Evolutionary conservation across 2,888 invertebrate genomes (phyloP), one percentile per base, ranked within the genome.

Genomic region (Trichogramma evanescens): DNA sequence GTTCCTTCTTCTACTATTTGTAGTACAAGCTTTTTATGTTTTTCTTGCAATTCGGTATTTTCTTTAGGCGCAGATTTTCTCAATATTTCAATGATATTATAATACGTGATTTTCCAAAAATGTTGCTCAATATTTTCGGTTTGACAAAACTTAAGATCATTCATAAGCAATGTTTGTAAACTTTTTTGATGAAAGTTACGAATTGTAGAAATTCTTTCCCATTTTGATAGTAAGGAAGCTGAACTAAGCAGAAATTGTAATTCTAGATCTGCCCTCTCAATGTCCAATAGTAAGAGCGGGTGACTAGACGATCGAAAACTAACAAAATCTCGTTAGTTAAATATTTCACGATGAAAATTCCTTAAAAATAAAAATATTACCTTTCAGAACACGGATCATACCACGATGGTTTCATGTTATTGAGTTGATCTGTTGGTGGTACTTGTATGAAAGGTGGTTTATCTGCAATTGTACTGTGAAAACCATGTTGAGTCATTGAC

Each of bases 31-130:
- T 83, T 82, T 64, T 87, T 87, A 68, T 86, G 84, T 67, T 84
- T 82, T 10, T 85, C 83, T 64, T 86, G 86, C 63, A 84, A 83
- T 1, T 85, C 82, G 0, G 83, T 74, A 68, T 84, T 83, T 70
- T 87, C 81, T 56, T 74, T 76, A 4, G 74, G 75, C 71, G 87
- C 83, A 65, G 83, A 84, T 74, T 88, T 89, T 66, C 92, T 82
- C 68, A 93, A 80, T 67, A 88, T 82, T 78, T 95, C 94, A 66
- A 95, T 92, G 65, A 93, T 87, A 74, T 89, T 89, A 74, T 95
- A 90, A 76, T 90, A 95, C 4, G 93, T 82, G 63, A 93, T 84
- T 78, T 93, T 94, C 95, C 95, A 95, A 76, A 95, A 87, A 73
- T 90, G 87, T 71, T 91, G 89, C 72, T 95, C 95, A 6, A 93